phyloP scores from a whole-genome alignment of 1,140 invertebrate genomes.

The Aphaenogaster ashmeadi region DNA sequence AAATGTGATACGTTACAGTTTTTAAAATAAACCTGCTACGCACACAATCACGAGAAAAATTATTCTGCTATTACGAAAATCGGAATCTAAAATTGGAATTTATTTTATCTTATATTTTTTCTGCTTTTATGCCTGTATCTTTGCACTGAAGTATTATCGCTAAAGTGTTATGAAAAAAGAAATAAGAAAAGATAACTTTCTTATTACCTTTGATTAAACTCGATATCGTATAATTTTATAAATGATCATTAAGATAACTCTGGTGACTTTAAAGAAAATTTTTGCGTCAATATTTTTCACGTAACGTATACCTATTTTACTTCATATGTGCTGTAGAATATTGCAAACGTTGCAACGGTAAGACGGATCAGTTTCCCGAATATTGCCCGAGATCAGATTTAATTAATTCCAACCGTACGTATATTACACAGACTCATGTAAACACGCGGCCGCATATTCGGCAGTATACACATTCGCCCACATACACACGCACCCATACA shows the following conservation, averaged over 20 bases:
- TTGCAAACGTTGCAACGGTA: conserved; percentile 9
- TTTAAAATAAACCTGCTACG: not conserved
- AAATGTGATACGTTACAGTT: not conserved
- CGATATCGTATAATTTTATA: not conserved
- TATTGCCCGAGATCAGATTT: conserved; percentile 60
- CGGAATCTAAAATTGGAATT: not conserved
- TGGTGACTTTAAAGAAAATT: not conserved
- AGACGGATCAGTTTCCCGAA: conserved; percentile 47
- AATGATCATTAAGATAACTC: not conserved
- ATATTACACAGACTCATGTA: conserved; percentile 55
- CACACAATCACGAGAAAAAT: not conserved
- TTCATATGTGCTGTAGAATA: not conserved
- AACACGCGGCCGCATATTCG: conserved; percentile 46
- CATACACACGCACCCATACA: not conserved
- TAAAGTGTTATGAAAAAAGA: not conserved
- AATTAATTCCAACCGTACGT: conserved; percentile 58
- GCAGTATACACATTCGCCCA: not conserved
- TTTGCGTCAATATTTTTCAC: not conserved
- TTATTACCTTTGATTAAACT: not conserved
- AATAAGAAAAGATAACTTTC: not conserved
- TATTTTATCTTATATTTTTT: not conserved
- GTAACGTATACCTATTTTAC: not conserved
- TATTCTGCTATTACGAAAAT: not conserved
- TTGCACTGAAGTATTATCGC: not conserved
- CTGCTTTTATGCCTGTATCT: not conserved